phyloP scores from a whole-genome alignment of 2,888 invertebrate species.

The Polydrusus pterygomalis region DNA sequence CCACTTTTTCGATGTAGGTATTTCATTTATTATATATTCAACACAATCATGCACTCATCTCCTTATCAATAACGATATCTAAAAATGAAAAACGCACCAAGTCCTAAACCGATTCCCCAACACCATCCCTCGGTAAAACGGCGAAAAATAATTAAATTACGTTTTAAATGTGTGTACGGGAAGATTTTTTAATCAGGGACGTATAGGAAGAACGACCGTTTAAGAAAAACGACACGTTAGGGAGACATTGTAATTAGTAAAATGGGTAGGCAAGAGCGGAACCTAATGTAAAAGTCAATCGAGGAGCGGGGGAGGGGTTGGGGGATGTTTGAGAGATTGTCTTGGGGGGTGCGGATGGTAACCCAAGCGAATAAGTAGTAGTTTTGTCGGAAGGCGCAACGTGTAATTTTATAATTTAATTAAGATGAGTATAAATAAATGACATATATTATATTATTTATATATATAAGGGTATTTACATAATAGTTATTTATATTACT shows the following conservation, averaged over 20 bases:
- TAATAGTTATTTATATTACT: too few relatives aligned
- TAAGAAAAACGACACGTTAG: conserved; percentile 55
- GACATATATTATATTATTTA: too few relatives aligned
- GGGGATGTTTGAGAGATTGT: conserved; percentile 41
- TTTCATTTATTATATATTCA: too few relatives aligned
- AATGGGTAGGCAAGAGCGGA: conserved; percentile 45
- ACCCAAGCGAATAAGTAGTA: conserved; percentile 15
- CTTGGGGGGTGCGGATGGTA: conserved; percentile 33
- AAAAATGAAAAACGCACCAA: background rate
- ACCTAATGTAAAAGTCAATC: conserved; percentile 53
- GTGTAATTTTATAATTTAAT: too few relatives aligned
- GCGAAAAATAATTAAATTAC: conserved; percentile 32
- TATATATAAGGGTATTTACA: too few relatives aligned
- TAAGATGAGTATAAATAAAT: too few relatives aligned
- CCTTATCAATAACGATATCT: background rate
- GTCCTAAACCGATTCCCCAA: background rate
- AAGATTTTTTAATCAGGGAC: conserved; percentile 46
- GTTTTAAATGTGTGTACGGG: conserved; percentile 26
- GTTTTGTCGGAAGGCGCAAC: conserved; percentile 15
- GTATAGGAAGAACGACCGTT: conserved; percentile 41
- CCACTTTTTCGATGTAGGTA: too few relatives aligned
- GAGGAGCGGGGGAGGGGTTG: conserved; percentile 7
- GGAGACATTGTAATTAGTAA: conserved; percentile 55
- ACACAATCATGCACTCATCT: too few relatives aligned
- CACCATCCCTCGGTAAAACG: background rate